Conservation (phyloP, 1,140 invertebrate genomes). For the Halyomorpha halys region DNA sequence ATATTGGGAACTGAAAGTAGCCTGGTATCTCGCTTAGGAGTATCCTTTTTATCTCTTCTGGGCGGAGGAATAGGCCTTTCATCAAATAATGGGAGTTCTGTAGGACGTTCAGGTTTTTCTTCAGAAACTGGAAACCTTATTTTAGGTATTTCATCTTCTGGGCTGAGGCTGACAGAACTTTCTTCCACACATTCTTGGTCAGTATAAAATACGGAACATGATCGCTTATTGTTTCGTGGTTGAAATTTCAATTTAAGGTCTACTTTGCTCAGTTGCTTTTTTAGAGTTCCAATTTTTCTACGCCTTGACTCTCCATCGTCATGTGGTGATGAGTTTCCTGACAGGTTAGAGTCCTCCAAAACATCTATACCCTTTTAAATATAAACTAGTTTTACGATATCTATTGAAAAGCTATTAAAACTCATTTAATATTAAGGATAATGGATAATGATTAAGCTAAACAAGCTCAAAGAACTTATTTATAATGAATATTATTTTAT, state of each 20-base stretch:
- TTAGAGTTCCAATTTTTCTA: conserved; percentile 43
- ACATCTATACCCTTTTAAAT: conserved; percentile 25
- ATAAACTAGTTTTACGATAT: conserved; percentile 16
- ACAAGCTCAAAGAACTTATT: no score
- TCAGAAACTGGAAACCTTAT: conserved; percentile 24
- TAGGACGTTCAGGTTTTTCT: conserved; percentile 38
- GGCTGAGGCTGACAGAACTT: conserved; percentile 25
- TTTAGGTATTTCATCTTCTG: conserved; percentile 28
- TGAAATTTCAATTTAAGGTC: conserved; percentile 59
- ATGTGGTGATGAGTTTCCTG: conserved; percentile 22
- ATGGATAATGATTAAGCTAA: conserved; percentile 8
- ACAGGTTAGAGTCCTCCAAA: conserved; percentile 23
- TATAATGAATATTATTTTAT: no score
- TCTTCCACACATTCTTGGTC: conserved; percentile 20
- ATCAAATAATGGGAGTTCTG: conserved; percentile 52
- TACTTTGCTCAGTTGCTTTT: conserved; percentile 66
- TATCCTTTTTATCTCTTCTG: conserved; percentile 44
- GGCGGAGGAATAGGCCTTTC: conserved; percentile 49
- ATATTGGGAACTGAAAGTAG: conserved; percentile 66
- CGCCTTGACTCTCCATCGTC: conserved; percentile 21
- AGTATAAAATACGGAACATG: conserved; percentile 22
- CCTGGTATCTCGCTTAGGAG: conserved; percentile 45
- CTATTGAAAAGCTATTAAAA: conserved; percentile 13
- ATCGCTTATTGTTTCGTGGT: conserved; percentile 22
- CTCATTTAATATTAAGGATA: background rate